Base-by-base conservation (phyloP, 2,113 vertebrate species). In the Phasianus colchicus region DNA sequence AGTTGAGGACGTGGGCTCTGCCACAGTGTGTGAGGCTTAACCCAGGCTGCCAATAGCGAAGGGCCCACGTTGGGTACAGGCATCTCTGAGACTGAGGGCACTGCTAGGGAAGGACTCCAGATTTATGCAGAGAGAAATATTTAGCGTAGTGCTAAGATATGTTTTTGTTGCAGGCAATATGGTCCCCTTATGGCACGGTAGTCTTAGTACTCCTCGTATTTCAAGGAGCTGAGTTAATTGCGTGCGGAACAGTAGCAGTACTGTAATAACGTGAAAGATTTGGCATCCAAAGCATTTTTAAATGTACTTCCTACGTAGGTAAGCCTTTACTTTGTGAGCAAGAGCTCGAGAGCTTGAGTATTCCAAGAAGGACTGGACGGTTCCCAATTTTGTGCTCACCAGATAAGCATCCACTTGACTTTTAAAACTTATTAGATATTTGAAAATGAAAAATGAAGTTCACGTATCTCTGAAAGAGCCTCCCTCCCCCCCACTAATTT, bases 71-170 rank as follows among this genome's bases (percentile, higher is more conserved):
- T 50, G 48, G 48, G 48, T 22, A 50, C 48, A 81, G 78, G 6
- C 43, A 4, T 19, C 34, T 3, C 16, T 2, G 67, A 21, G 90
- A 42, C 95, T 77, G 54, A 54, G 52, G 77, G 91, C 88, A 83
- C 57, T 88, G 50, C 93, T 38, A 1, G 91, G 47, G 83, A 48
- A 74, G 91, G 38, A 88, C 74, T 82, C 93, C 93, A 95, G 86
- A 95, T 93, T 96, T 94, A 92, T 93, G 94, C 93, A 88, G 83
- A 93, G 93, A 95, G 96, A 95, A 95, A 94, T 95, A 95, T 95
- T 95, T 94, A 94, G 90, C 93, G 4, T 95, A 77, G 91, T 88
- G 93, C 94, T 94, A 43, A 91, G 92, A 88, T 47, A 11, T 92
- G 93, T 95, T 97, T 92, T 91, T 90, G 90, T 95, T 94, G 76